Conservation (phyloP, 2,113 vertebrate species). For the Rhagologus leucostigma region DNA sequence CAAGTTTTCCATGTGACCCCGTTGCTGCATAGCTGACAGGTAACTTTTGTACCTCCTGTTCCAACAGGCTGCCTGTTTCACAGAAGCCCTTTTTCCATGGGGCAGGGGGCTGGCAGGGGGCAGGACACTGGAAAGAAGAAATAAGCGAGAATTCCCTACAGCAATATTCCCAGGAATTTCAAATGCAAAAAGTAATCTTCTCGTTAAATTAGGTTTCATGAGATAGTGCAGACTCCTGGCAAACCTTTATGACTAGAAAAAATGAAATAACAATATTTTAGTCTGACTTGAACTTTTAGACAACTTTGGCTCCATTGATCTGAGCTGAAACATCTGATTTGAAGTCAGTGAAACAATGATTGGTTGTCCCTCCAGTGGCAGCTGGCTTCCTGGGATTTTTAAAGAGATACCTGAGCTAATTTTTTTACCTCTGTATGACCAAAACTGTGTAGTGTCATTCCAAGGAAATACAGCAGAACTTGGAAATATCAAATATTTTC, state of each 20-base stretch:
- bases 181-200: not conserved
- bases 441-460: not conserved
- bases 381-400: not conserved
- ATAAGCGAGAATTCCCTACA: not conserved
- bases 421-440: not conserved
- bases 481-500: not conserved
- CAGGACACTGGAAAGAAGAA: not conserved
- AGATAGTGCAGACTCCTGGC: not conserved
- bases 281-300: not conserved
- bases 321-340: not conserved
- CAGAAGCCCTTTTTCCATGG: not conserved
- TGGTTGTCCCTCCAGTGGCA: not conserved
- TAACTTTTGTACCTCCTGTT: not conserved
- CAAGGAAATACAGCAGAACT: not conserved
- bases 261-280: not conserved
- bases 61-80: not conserved
- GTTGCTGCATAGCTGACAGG: not conserved
- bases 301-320: not conserved
- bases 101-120: not conserved
- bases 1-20: not conserved
- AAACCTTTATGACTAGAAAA: not conserved
- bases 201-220: not conserved
- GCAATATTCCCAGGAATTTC: not conserved
- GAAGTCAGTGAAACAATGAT: not conserved
- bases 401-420: not conserved